These are phyloP conservation scores for Palythoa caribaeorum DNA, from an alignment of 92 coral and sea anemone genomes.

Conservation along the genomic window DNA sequence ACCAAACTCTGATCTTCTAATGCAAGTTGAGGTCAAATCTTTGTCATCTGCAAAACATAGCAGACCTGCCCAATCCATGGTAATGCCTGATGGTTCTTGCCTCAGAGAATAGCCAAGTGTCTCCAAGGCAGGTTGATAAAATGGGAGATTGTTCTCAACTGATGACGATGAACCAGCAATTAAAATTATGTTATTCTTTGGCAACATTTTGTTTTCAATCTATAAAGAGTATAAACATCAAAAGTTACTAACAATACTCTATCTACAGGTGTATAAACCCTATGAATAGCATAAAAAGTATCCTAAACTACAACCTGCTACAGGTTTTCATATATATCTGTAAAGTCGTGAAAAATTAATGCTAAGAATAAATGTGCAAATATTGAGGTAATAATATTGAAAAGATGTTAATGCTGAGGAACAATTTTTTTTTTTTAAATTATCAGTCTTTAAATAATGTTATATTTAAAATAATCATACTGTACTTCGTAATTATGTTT, in stretches of 20 bases:
- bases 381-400: too few relatives aligned
- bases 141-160: slow-evolving; percentile 19
- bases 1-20: slow-evolving; percentile 25
- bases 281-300: background rate
- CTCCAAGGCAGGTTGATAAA: slow-evolving; percentile 32
- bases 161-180: background rate
- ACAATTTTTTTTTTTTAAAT: background rate
- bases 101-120: slow-evolving; percentile 8
- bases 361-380: background rate
- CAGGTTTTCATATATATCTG: background rate
- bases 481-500: too few relatives aligned
- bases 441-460: background rate
- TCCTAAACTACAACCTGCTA: background rate
- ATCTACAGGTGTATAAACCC: background rate
- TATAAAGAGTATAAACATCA: background rate
- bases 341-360: background rate
- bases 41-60: slow-evolving; percentile 24
- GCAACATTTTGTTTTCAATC: slow-evolving; percentile 37
- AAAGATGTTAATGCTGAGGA: too few relatives aligned
- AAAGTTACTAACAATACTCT: background rate
- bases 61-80: slow-evolving; percentile 22
- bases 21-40: slow-evolving; percentile 15
- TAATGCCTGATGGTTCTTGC: background rate
- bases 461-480: background rate
- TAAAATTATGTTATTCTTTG: background rate